phyloP scores from a whole-genome alignment of 2,113 vertebrate genomes.

The Antechinus flavipes region DNA sequence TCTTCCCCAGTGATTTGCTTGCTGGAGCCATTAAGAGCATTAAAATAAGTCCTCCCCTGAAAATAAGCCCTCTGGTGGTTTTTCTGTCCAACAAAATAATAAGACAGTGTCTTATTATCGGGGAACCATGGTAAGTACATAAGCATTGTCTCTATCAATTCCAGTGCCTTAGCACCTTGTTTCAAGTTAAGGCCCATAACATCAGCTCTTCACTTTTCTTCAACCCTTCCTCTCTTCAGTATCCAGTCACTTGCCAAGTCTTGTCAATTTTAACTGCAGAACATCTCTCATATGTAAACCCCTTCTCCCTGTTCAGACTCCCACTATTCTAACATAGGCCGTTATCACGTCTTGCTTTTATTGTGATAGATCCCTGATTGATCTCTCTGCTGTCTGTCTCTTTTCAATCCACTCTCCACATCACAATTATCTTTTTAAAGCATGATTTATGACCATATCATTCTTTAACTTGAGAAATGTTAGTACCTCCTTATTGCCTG shows the following conservation, averaged over 20 bases:
- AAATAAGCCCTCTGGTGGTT: too few species aligned
- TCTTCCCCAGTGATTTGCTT: too few species aligned
- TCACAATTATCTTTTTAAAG: not conserved
- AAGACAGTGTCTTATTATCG: too few species aligned
- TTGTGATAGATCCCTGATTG: not conserved
- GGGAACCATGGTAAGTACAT: too few species aligned
- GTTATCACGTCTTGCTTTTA: not conserved
- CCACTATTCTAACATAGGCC: not conserved
- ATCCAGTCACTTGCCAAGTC: not conserved
- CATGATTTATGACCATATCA: not conserved
- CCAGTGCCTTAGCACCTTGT: too few species aligned
- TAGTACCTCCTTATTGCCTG: not conserved
- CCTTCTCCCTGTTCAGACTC: not conserved
- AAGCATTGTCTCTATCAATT: too few species aligned
- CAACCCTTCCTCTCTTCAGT: not conserved
- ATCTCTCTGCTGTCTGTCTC: not conserved
- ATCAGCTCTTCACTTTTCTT: not conserved
- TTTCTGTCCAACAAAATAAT: too few species aligned
- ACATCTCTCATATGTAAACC: not conserved
- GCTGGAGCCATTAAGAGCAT: too few species aligned
- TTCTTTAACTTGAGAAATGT: not conserved
- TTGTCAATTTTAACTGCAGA: not conserved
- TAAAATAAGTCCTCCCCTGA: too few species aligned
- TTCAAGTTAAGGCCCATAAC: too few species aligned
- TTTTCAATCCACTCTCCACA: not conserved